phyloP scores from a whole-genome alignment of 2,888 invertebrate genomes.

The Eudasyphora cyanicolor region DNA sequence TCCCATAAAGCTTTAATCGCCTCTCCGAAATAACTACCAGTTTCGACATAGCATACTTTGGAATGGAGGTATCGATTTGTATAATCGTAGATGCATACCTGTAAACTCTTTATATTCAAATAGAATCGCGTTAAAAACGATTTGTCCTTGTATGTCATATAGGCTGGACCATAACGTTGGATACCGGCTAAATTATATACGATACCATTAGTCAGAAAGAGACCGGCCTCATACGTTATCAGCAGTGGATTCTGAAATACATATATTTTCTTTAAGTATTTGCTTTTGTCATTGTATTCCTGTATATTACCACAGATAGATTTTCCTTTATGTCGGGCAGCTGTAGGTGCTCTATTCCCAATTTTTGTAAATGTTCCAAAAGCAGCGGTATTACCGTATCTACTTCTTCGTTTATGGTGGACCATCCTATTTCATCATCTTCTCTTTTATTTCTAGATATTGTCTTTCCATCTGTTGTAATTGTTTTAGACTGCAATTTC shows the following conservation, averaged over 20 bases:
- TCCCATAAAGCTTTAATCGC: no score
- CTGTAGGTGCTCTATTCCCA: constrained; percentile 74
- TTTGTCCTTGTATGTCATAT: constrained; percentile 78
- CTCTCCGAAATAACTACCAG: no score
- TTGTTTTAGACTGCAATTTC: not conserved
- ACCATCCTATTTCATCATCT: constrained; percentile 74
- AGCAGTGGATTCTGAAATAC: constrained; percentile 75
- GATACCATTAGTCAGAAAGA: constrained; percentile 76
- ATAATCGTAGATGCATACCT: constrained; percentile 70
- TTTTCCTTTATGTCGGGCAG: constrained; percentile 77
- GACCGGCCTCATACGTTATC: constrained; percentile 75
- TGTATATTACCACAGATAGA: constrained; percentile 73
- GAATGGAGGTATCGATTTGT: no score
- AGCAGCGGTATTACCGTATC: constrained; percentile 78
- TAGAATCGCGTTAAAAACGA: constrained; percentile 76
- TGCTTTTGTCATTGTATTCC: no score
- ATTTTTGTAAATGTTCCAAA: constrained; percentile 73
- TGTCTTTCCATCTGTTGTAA: not conserved
- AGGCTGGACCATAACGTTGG: constrained; percentile 74
- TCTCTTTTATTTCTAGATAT: constrained; percentile 66
- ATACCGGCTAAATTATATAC: constrained; percentile 77
- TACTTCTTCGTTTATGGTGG: constrained; percentile 77
- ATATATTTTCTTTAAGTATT: constrained; percentile 6
- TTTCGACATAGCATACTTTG: no score
- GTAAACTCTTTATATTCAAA: constrained; percentile 75